Conservation (phyloP, 2,113 vertebrate genomes). For the Grantiella picta region DNA sequence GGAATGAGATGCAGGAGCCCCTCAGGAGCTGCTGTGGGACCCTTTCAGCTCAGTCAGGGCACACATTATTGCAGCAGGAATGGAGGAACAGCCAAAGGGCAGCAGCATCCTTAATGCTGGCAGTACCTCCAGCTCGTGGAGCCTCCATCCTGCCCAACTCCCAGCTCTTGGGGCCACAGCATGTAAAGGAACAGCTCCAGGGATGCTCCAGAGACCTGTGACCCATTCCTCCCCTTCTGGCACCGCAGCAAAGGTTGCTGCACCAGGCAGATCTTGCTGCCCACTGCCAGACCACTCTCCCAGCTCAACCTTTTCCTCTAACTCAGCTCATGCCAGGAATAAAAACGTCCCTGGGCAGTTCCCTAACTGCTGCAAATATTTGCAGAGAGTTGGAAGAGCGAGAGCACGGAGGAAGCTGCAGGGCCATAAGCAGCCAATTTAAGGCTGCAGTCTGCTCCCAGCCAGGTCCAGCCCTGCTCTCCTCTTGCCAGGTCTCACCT, state of each 20-base stretch:
- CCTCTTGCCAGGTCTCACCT: neutral
- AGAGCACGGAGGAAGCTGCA: neutral
- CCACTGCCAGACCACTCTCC: neutral
- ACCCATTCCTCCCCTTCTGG: neutral
- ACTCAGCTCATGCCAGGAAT: neutral
- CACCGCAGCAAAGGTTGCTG: neutral
- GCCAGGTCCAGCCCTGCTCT: neutral
- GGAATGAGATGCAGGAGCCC: neutral
- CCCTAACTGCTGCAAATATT: neutral
- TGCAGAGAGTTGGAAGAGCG: neutral
- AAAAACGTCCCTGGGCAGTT: neutral
- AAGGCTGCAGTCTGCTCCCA: neutral
- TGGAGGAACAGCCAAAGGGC: fast-evolving
- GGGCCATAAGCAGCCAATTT: neutral
- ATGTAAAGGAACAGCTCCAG: neutral
- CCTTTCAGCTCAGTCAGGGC: neutral
- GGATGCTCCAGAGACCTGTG: neutral
- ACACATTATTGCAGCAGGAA: fast-evolving
- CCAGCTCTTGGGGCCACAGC: neutral
- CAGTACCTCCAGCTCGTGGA: neutral
- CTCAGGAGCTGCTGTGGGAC: neutral
- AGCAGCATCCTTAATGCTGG: neutral
- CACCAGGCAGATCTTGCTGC: neutral
- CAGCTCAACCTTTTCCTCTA: neutral
- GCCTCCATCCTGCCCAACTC: neutral